phyloP scores from a whole-genome alignment of 2,797 vertebrate genomes.

The Anguilla megastoma region DNA sequence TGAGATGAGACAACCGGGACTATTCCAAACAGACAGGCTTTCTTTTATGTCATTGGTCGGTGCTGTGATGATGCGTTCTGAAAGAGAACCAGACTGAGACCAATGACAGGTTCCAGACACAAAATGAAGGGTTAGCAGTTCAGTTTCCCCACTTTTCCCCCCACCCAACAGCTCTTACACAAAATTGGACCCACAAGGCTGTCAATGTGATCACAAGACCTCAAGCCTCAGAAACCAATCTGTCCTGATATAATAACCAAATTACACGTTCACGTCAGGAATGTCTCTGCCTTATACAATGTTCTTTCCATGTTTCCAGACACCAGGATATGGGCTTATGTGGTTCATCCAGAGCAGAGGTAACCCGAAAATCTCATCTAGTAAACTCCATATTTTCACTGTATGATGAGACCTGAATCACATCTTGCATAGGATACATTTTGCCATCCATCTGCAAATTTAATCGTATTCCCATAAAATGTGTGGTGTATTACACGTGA shows the following conservation, averaged over 20 bases:
- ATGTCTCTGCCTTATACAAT: not conserved
- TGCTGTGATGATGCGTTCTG: not conserved
- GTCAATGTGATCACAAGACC: conserved; percentile 10
- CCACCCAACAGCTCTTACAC: not conserved
- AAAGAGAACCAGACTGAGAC: not conserved
- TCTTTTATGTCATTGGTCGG: not conserved
- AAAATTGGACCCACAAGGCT: conserved; percentile 5
- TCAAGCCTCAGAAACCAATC: not conserved
- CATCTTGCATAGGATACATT: not conserved
- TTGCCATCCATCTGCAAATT: not conserved
- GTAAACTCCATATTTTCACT: not conserved
- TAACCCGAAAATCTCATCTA: not conserved
- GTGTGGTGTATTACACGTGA: too few relatives aligned
- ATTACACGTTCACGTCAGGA: not conserved
- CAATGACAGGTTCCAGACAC: not conserved
- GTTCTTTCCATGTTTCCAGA: not conserved
- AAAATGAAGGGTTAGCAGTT: not conserved
- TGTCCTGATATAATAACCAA: not conserved
- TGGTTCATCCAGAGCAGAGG: not conserved
- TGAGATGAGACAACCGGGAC: not conserved
- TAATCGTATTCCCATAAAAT: not conserved
- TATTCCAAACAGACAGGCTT: not conserved
- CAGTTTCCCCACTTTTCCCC: not conserved
- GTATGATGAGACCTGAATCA: not conserved
- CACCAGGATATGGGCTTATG: not conserved